Percentiles rank a stretch among this genome's conserved stretches.
Conservation (phyloP, 1,140 invertebrate species). For the Eupeodes corollae region DNA sequence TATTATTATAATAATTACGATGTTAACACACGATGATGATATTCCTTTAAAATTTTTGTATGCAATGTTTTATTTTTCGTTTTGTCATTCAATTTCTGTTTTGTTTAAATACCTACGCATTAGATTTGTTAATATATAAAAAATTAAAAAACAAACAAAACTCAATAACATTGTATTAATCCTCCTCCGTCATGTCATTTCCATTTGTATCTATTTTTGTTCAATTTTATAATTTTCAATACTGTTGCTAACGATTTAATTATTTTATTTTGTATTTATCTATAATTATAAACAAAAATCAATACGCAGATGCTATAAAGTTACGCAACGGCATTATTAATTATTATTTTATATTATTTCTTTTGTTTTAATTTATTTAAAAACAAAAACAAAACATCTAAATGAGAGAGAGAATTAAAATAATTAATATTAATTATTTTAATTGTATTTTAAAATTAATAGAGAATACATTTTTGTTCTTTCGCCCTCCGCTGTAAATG, state of each 20-base stretch:
- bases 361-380: background rate
- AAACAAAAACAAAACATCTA: conserved; percentile 13
- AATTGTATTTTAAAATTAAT: no score
- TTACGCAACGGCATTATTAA: conserved; percentile 21
- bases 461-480: conserved; percentile 21
- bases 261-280: conserved; percentile 16
- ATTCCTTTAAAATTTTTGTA: no score
- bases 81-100: conserved; percentile 11
- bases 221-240: conserved; percentile 21
- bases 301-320: conserved; percentile 16
- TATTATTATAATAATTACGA: no score
- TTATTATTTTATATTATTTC: background rate
- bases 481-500: conserved; percentile 39
- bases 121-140: no score
- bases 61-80: no score
- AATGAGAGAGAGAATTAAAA: conserved; percentile 1
- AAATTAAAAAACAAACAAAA: no score
- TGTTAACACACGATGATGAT: no score
- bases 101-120: background rate
- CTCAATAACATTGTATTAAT: background rate
- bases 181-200: background rate
- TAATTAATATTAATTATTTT: conserved; percentile 11
- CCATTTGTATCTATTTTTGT: conserved; percentile 12
- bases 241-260: conserved; percentile 6
- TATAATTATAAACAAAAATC: conserved; percentile 26